Evolutionary conservation across 1,140 invertebrate genomes (phyloP).

Genomic region (Drosophila setifemur): DNA sequence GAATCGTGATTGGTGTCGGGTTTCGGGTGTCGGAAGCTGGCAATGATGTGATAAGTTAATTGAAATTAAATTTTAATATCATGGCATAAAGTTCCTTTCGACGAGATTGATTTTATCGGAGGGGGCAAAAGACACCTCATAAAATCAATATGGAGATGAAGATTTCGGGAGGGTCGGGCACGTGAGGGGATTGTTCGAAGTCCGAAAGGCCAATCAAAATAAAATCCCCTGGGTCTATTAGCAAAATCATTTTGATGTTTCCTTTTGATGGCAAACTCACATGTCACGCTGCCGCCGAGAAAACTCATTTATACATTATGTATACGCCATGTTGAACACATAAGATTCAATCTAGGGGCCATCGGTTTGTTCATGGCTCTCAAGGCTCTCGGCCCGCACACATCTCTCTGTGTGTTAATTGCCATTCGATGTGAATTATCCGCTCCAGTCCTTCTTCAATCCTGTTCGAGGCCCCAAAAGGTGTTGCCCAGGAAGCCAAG

Average conservation of each 20-base stretch:
- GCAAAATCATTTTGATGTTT: conserved; percentile 52
- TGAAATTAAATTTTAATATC: conserved; percentile 62
- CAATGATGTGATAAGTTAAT: conserved; percentile 59
- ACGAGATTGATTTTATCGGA: conserved; percentile 34
- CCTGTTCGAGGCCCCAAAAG: neutral
- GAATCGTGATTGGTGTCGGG: conserved; percentile 24
- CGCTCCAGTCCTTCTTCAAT: neutral
- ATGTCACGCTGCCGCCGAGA: conserved; percentile 39
- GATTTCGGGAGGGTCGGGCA: neutral
- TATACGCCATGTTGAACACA: conserved; percentile 49
- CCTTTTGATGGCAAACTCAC: conserved; percentile 43
- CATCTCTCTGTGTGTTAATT: conserved; percentile 12
- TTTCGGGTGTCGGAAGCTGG: conserved; percentile 38
- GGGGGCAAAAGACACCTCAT: neutral
- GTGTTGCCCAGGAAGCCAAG: neutral
- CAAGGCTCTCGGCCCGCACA: neutral
- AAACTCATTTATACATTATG: conserved; percentile 57
- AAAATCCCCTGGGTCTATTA: conserved; percentile 49
- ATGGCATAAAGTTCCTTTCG: conserved; percentile 44
- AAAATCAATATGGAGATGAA: conserved; percentile 44
- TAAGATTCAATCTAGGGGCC: conserved; percentile 31
- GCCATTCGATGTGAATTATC: neutral
- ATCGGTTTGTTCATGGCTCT: conserved; percentile 10
- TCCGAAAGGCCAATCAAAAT: conserved; percentile 41
- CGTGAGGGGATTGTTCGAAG: neutral